Conservation (phyloP, 2,797 vertebrate species). For the Thripadectes ignobilis region DNA sequence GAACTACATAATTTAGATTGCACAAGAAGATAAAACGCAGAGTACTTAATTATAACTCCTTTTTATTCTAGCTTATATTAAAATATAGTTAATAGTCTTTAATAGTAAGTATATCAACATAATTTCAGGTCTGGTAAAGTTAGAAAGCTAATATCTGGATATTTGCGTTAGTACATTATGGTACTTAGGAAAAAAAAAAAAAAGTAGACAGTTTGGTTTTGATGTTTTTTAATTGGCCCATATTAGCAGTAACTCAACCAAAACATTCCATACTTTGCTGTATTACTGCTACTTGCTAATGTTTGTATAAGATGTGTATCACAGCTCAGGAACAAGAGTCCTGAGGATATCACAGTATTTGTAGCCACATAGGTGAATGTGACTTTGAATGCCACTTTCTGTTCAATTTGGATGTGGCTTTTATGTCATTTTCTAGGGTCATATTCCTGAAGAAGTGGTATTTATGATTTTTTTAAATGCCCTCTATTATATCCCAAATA, state of each 20-base stretch:
- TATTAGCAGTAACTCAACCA: background rate
- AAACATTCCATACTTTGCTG: background rate
- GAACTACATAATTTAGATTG: slow-evolving; percentile 58
- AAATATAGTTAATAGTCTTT: background rate
- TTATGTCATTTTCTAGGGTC: background rate
- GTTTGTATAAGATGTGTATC: background rate
- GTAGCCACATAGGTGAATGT: background rate
- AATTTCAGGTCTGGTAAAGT: background rate
- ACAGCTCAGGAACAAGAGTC: background rate
- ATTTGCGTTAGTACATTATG: background rate
- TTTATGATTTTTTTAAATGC: background rate
- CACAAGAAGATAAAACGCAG: background rate
- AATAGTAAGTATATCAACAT: background rate
- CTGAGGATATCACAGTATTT: background rate
- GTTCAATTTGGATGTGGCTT: background rate
- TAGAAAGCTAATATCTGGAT: background rate
- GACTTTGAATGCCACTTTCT: background rate
- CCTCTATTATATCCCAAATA: background rate
- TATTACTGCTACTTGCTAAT: background rate
- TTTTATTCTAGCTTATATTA: background rate
- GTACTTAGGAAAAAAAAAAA: background rate
- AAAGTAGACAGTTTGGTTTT: background rate
- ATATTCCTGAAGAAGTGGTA: background rate
- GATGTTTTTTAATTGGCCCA: background rate
- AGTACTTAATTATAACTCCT: background rate